Conservation (phyloP, 2,888 invertebrate genomes). For the Iphiclides podalirius region DNA sequence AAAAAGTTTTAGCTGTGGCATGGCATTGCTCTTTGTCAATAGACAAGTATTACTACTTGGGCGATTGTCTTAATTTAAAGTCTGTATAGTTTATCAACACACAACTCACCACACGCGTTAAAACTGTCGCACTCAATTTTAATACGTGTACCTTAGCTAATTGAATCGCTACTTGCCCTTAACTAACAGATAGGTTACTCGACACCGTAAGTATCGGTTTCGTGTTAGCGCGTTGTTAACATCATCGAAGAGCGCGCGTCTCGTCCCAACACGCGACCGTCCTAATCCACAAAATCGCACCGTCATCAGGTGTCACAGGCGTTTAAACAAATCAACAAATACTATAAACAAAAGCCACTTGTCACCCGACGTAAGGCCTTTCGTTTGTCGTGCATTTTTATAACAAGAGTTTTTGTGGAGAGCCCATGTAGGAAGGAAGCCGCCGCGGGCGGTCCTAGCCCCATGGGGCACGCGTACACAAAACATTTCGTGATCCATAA, state of each 20-base stretch:
- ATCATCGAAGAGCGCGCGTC: neutral
- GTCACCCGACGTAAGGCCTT: conserved; percentile 74
- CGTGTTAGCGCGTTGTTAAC: neutral
- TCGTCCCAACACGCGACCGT: too few relatives aligned
- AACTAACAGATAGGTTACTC: too few relatives aligned
- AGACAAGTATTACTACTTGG: too few relatives aligned
- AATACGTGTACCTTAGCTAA: too few relatives aligned
- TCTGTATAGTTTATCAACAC: too few relatives aligned
- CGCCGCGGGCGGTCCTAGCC: conserved; percentile 71
- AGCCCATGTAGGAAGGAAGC: conserved; percentile 76
- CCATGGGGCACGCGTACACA: conserved; percentile 73
- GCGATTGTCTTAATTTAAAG: too few relatives aligned
- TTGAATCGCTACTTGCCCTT: conserved; percentile 13
- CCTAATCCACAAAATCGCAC: conserved; percentile 38
- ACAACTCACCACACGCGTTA: too few relatives aligned
- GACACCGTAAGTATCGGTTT: too few relatives aligned
- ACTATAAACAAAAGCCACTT: conserved; percentile 75
- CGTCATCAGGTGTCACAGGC: conserved; percentile 67
- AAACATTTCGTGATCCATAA: conserved; percentile 79
- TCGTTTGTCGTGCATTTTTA: conserved; percentile 73
- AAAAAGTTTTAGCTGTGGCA: too few relatives aligned
- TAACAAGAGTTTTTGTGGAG: conserved; percentile 72
- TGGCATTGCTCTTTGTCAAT: too few relatives aligned
- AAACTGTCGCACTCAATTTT: too few relatives aligned
- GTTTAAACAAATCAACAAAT: conserved; percentile 74